These are phyloP conservation scores for Mellilla xanthometata DNA, from an alignment of 2,888 invertebrate genomes.

Conservation along the genomic window DNA sequence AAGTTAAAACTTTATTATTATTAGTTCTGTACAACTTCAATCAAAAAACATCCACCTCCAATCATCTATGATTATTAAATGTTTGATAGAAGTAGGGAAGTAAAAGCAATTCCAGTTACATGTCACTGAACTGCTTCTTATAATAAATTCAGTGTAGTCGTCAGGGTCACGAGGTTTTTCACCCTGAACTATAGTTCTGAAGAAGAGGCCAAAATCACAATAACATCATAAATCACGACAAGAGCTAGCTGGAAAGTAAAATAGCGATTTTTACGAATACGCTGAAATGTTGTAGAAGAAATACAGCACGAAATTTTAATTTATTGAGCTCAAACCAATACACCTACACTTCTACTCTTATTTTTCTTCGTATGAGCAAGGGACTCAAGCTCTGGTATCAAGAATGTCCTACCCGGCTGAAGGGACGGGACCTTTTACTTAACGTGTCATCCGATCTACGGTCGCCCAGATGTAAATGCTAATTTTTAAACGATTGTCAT, in stretches of 20 bases:
- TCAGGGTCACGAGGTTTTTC: conserved; percentile 38
- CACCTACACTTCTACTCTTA: too few relatives aligned
- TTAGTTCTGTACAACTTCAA: too few relatives aligned
- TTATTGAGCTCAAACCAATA: too few relatives aligned
- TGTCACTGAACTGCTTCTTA: conserved; percentile 23
- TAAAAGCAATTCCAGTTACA: conserved; percentile 14
- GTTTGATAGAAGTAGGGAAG: conserved; percentile 18
- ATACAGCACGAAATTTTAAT: too few relatives aligned
- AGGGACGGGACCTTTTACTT: too few relatives aligned
- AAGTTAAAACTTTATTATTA: too few relatives aligned
- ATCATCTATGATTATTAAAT: conserved; percentile 2
- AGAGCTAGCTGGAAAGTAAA: conserved; percentile 19
- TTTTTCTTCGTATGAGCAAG: too few relatives aligned
- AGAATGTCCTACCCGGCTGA: too few relatives aligned
- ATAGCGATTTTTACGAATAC: conserved; percentile 26
- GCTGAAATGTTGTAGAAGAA: conserved; percentile 6
- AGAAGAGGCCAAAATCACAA: conserved; percentile 20
- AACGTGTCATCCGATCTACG: too few relatives aligned
- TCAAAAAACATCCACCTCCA: background rate
- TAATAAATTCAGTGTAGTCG: conserved; percentile 10
- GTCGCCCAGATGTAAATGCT: too few relatives aligned
- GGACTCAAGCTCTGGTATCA: too few relatives aligned
- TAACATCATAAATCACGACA: conserved; percentile 34
- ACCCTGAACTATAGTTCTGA: conserved; percentile 25
- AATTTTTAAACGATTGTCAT: too few relatives aligned